phyloP scores from a whole-genome alignment of 2,888 invertebrate species.

The Ormia ochracea region DNA sequence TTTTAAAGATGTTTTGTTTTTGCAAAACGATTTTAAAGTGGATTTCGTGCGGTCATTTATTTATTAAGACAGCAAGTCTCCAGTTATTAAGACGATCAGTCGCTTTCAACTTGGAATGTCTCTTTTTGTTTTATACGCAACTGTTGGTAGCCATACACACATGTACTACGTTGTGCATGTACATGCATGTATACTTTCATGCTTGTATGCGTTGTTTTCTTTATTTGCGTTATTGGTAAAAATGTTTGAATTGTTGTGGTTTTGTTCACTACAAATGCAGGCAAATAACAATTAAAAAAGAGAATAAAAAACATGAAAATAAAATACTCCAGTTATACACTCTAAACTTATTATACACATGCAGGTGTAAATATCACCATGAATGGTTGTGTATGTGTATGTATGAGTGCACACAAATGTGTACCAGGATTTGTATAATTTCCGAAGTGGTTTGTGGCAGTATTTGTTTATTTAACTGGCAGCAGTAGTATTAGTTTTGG shows the following conservation, averaged over 20 bases:
- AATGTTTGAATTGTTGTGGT: conserved; percentile 58
- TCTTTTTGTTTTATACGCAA: background rate
- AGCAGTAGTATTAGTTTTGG: background rate
- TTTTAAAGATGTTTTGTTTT: too few relatives aligned
- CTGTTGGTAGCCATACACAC: background rate
- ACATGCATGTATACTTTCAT: background rate
- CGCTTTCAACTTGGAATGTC: too few relatives aligned
- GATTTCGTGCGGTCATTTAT: too few relatives aligned
- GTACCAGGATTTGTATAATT: too few relatives aligned
- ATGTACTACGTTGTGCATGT: background rate
- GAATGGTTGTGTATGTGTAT: too few relatives aligned
- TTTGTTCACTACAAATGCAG: conserved; percentile 50
- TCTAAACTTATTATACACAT: background rate
- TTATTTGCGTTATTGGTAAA: conserved; percentile 34
- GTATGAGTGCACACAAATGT: too few relatives aligned
- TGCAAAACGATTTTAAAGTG: too few relatives aligned
- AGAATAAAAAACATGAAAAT: background rate
- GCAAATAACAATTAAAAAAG: conserved; percentile 51
- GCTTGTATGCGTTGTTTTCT: background rate
- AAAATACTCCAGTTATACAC: conserved; percentile 34
- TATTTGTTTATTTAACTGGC: conserved; percentile 12
- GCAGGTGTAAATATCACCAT: background rate
- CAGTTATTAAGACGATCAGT: too few relatives aligned
- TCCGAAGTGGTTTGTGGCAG: background rate
- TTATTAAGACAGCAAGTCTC: too few relatives aligned